A percentile compares a stretch with the other conserved stretches of the same genome.
Conservation (phyloP, 1,140 invertebrate genomes). For the Ylistrum balloti region DNA sequence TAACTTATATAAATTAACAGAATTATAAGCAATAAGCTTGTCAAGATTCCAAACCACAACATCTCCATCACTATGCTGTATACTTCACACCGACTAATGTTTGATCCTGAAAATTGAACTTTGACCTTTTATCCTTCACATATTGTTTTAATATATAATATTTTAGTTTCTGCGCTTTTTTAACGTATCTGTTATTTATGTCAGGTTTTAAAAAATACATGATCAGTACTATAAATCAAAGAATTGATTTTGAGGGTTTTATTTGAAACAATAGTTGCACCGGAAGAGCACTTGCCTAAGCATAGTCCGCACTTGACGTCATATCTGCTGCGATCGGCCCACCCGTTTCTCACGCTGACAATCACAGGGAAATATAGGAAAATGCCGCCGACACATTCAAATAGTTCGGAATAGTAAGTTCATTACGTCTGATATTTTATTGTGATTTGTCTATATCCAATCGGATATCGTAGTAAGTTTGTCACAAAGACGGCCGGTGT, state of each 20-base stretch:
- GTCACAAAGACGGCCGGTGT: not conserved
- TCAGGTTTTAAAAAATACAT: too few species aligned
- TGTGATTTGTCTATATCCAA: too few species aligned
- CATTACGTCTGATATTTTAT: not conserved
- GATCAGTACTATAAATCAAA: too few species aligned
- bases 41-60: not conserved
- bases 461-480: not conserved
- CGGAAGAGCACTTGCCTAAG: constrained; percentile 1
- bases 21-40: constrained; percentile 41
- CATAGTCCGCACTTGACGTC: constrained; percentile 58
- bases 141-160: not conserved
- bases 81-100: not conserved
- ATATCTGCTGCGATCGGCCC: constrained; percentile 52
- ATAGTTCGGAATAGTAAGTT: constrained; percentile 59
- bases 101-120: not conserved
- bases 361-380: constrained; percentile 42
- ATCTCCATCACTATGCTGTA: not conserved
- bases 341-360: constrained; percentile 51
- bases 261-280: not conserved
- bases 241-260: too few species aligned
- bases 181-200: too few species aligned
- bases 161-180: too few species aligned
- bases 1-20: constrained; percentile 46
- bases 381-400: constrained; percentile 54
- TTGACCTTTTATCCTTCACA: not conserved